Evolutionary conservation across 2,113 vertebrate genomes (phyloP), one percentile per base, ranked within the genome.

Genomic region (Monarcha castaneiventris): DNA sequence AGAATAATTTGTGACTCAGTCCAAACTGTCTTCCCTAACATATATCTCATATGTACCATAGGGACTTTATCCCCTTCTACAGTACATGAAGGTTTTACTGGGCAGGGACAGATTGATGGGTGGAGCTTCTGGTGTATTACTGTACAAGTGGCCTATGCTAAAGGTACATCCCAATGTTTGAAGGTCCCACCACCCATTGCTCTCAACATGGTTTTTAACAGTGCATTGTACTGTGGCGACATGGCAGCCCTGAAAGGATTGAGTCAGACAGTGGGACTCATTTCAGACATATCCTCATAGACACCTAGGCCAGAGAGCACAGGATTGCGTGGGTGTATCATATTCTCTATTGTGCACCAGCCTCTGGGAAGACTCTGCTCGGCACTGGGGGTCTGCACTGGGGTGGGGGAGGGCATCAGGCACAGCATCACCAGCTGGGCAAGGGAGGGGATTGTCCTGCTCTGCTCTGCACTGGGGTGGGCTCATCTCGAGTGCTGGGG

Each of bases 351-450:
- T 4, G 7, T 35, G 35, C 11, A 16, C 32, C 19, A 29, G 11
- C 11, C 23, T 69, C 35, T 41, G 6, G 18, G 44, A 69, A n/a
- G 59, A 51, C 25, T 56, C 52, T 71, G 12, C 35, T 51, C 0
- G 0, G 7, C 25, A 10, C 23, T 51, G 20, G 23, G 30, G 9
- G 17, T 49, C 18, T 33, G 35, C 35, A 49, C 9, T 59, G 48
- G 37, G 37, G 37, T 37, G 18, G 2, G 6, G 32, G 7, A 6
- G 2, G 3, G 25, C 25, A 43, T 43, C 46, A 43, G 19, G 9
- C 14, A 8, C 59, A n/a, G 48, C 48, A 44, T 14, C 4, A 0
- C 44, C 23, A 35, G 10, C 19, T 0, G 1, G 32, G 16, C 20
- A 30, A 71, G 32, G 20, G 13, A 43, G 32, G 32, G 26, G 10